Evolutionary conservation across 2,888 invertebrate species (phyloP), one percentile per base, ranked within the genome.

Genomic region (Magallana nippona): DNA sequence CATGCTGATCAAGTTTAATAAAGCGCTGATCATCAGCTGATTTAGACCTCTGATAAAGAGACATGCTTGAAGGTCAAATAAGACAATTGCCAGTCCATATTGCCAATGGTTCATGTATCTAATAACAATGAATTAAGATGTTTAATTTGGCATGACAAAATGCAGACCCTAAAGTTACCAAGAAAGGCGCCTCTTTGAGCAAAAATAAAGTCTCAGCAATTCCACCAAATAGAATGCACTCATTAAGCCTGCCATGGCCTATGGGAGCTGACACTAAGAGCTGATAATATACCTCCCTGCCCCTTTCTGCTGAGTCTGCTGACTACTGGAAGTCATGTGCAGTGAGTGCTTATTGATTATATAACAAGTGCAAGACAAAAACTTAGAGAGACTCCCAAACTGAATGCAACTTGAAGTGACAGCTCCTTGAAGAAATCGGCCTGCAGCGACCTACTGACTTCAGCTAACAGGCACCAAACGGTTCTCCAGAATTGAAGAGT

Each of bases 51-150:
- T 71, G 71, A 71, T 44, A 32, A 71, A 19, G 22, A 71, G 44
- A 71, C 71, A 27, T 71, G 71, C 71, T 71, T 71, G 32, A 32
- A 71, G 71, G 71, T 71, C 71, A 71, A 71, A 71, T 71, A 13
- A 27, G 71, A 71, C 32, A 27, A 71, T 27, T 71, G 32, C 32
- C 71, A 71, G 22, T 22, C 27, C 71, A 71, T 27, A 71, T 32
- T 71, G 71, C 71, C 19, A 32, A 71, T 10, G 22, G 71, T 27
- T 71, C 71, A 71, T 22, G 71, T 71, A 71, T 44, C 44, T 10
- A 10, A n/a, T 60, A 60, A 60, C 10, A 60, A 19, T 0, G 44
- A 8, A 44, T 44, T 44, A 60, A 60, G n/a, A 60, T 19, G 19
- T n/a, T 60, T 60, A 15, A 71, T 27, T 27, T 15, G 27, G 71